Evolutionary conservation across 2,888 invertebrate species (phyloP).

Genomic region (Trissoscelio sp.): DNA sequence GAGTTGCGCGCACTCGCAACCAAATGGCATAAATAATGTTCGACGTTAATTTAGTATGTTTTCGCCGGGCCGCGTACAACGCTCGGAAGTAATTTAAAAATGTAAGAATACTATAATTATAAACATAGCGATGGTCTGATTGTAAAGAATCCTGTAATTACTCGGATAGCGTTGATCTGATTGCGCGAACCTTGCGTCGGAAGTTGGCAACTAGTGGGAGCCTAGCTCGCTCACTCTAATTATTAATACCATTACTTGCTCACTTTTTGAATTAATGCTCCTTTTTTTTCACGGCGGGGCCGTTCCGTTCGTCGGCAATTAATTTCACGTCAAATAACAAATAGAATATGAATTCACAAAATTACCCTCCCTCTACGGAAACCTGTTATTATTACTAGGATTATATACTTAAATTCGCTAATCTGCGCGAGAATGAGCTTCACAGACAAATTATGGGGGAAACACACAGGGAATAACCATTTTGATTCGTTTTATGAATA

Average conservation of each 20-base stretch:
- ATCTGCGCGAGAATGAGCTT: conserved; percentile 33
- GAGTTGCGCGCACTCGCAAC: conserved; percentile 54
- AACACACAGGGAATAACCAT: neutral
- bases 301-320: conserved; percentile 59
- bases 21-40: conserved; percentile 69
- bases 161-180: conserved; percentile 71
- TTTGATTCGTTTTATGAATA: neutral
- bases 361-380: conserved; percentile 48
- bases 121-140: conserved; percentile 71
- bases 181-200: conserved; percentile 70
- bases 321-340: conserved; percentile 67
- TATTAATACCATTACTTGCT: conserved; percentile 71
- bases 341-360: conserved; percentile 60
- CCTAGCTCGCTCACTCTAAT: conserved; percentile 68
- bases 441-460: neutral
- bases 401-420: conserved; percentile 47
- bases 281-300: conserved; percentile 59
- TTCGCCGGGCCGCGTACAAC: conserved; percentile 65
- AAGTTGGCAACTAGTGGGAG: conserved; percentile 72
- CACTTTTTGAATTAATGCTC: conserved; percentile 70
- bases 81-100: conserved; percentile 70
- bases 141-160: conserved; percentile 72
- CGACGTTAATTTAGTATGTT: conserved; percentile 68
- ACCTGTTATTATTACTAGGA: conserved; percentile 40
- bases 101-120: conserved; percentile 72